Evolutionary conservation across 2,113 vertebrate species (phyloP), one percentile per base, ranked within the genome.

Genomic region (Marmota flaviventris): DNA sequence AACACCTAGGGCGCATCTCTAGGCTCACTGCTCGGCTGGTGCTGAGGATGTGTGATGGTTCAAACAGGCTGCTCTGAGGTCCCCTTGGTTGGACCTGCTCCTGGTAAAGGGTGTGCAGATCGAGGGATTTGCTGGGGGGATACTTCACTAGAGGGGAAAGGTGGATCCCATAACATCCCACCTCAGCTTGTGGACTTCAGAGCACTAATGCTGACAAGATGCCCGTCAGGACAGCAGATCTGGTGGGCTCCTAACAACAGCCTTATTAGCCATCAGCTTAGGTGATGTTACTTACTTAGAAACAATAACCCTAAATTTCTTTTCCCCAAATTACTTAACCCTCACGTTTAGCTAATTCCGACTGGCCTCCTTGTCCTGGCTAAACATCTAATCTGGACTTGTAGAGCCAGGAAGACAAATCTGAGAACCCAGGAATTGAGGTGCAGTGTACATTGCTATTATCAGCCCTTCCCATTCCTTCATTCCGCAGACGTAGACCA

Each of bases 281-380:
- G 86, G 34, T 67, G 77, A 27, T 84, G 53, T 18, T 92, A 89
- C 90, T 96, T 81, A 90, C 77, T 89, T 76, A 95, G 75, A 92
- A 96, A 86, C 39, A 76, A 84, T 82, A 96, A 89, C 61, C 34
- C 77, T 58, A 34, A 32, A 48, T 83, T 95, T 93, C n/a, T 91
- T 67, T 92, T 56, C 22, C 85, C 39, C 4, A 77, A 92, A 89
- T 95, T 63, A 76, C 84, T 84, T 76, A 77, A n/a, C 89, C 76
- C n/a, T 42, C 67, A 39, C 37, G 29, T 86, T 82, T 22, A 65
- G 58, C 63, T 75, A 83, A 76, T 84, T 86, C 85, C 84, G 78
- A 86, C 89, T 91, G 77, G 29, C 51, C 7, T 79, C 82, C 65
- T 1, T 73, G 70, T 58, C n/a, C 67, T 39, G 69, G 65, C 69